A percentile compares a stretch with the other conserved stretches of the same genome.
Evolutionary conservation across 2,113 vertebrate species (phyloP).

Genomic region (Vireo altiloquus): DNA sequence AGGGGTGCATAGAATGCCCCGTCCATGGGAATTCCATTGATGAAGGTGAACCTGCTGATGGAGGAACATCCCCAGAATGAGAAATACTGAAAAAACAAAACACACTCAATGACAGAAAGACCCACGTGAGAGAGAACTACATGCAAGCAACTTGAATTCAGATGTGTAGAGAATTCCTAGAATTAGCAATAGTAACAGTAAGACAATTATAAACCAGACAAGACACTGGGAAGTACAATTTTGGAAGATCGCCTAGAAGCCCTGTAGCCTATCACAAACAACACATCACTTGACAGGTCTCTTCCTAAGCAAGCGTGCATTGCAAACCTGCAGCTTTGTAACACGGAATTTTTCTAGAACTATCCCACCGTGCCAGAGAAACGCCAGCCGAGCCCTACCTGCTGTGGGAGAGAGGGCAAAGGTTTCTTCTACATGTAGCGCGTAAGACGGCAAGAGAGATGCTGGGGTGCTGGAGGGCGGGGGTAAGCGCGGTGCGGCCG

Average conservation of each 20-base stretch:
- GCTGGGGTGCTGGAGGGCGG: accelerated
- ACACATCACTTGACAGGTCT: no score
- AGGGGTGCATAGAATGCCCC: accelerated
- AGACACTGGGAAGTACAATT: neutral
- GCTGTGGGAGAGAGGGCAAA: accelerated
- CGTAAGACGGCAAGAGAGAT: accelerated
- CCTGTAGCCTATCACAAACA: neutral
- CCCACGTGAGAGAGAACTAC: neutral
- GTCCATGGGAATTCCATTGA: neutral
- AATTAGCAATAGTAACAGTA: accelerated
- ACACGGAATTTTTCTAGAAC: neutral
- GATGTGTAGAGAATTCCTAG: accelerated
- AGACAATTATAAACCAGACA: neutral
- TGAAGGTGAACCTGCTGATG: neutral
- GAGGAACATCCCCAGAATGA: neutral
- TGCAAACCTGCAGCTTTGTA: neutral
- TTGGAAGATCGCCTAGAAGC: neutral
- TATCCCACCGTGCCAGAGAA: neutral
- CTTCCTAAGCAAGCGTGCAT: accelerated
- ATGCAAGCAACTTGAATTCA: neutral
- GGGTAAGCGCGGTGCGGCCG: neutral
- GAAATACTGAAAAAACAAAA: neutral
- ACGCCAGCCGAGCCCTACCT: neutral
- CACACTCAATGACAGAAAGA: neutral
- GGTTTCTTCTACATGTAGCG: accelerated